Evolutionary conservation across 2,113 vertebrate genomes (phyloP), one percentile per base, ranked within the genome.

Genomic region (Thymallus thymallus): DNA sequence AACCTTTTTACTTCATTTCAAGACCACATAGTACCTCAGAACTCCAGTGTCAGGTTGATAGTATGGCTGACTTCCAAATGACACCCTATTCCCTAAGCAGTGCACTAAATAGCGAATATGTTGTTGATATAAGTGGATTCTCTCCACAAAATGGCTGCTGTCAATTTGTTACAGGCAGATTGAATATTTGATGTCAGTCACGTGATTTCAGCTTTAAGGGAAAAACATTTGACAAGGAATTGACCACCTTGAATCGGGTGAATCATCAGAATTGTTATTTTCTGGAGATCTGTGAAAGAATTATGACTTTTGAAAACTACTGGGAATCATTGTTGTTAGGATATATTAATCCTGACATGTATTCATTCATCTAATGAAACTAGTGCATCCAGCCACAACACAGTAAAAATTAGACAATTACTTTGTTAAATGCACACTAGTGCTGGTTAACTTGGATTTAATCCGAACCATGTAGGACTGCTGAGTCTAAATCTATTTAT

Each of bases 401-500:
- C 16, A 55, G 48, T 18, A 16, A 55, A 13, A 16, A 55, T 55
- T 55, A 55, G 48, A 16, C 18, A 35, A 9, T 35, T 1, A 55
- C 51, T 26, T 26, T 26, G 26, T 26, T 26, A 26, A 26, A 26
- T 26, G 26, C 26, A 5, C 51, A 55, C 16, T 55, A 16, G 51
- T 55, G 16, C 14, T 18, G 51, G 16, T 14, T 41, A 55, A 55
- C 51, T 55, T 18, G 51, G 51, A 55, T 55, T 55, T 55, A 55
- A 55, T 55, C 51, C 14, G 5, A 55, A 55, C 51, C 51, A 0
- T 55, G 51, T 20, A 13, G 13, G 46, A 51, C 51, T 20, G 51
- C 51, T 6, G 18, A 74, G 80, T 79, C 69, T 78, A 62, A 76
- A 72, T 72, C 29, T 74, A 22, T 76, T 76, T 76, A 35, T 18